Base-by-base conservation (phyloP, 1,140 invertebrate genomes). In the Drosophila busckii region DNA sequence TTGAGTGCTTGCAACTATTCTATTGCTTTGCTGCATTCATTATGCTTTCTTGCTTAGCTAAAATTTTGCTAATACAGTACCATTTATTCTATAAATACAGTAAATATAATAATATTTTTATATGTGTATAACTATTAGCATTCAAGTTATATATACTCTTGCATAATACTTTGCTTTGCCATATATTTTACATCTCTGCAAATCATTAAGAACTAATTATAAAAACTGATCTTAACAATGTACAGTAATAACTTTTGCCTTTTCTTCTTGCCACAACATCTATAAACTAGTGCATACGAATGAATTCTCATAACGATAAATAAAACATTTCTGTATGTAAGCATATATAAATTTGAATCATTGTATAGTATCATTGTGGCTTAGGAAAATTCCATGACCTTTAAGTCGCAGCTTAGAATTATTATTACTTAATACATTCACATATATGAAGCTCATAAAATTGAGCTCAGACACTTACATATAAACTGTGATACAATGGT, bases 331-430 rank as follows among this genome's bases (percentile, higher is more conserved):
- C n/a, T n/a, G n/a, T n/a, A n/a, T n/a, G n/a, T n/a, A n/a, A n/a
- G n/a, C n/a, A 26, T 60, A 38, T 59, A 58, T 60, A 58, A 59
- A 59, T 50, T 35, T 62, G 25, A 44, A 56, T 59, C 52, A 26
- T 32, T 25, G 26, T 45, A 8, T 37, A 10, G 12, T 50, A 29
- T 63, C 22, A 28, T n/a, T 23, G 23, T 64, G 41, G 41, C 59
- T 64, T 66, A 82, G 75, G 76, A 82, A 80, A 82, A 70, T 80
- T 56, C 66, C 54, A 62, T 76, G 75, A 82, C 75, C n/a, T 82
- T 82, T 66, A 34, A 82, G 75, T 44, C 75, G 70, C 52, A 37
- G 26, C 13, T 60, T 19, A 19, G 41, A 8, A 19, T 42, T 26
- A 3, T 15, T 19, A 23, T 25, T 41, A 10, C 7, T 7, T 40